These are phyloP conservation scores for Tympanuchus pallidicinctus DNA, from an alignment of 2,113 vertebrate species.

Conservation along the genomic window DNA sequence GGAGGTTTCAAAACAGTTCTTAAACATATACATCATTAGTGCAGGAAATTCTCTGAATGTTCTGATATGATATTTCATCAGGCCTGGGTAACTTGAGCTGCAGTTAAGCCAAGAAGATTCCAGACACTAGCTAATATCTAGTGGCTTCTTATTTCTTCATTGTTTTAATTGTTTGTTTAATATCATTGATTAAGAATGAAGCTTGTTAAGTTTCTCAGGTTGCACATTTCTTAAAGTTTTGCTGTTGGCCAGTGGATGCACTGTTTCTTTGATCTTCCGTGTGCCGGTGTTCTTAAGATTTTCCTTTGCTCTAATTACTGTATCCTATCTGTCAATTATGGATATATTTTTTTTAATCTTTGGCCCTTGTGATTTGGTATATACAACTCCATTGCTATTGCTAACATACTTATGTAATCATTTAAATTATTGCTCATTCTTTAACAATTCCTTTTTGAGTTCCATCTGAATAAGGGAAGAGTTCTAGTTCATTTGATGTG, in stretches of 20 bases:
- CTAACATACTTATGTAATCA: neutral
- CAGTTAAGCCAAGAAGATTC: neutral
- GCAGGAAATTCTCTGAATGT: neutral
- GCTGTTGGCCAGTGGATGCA: neutral
- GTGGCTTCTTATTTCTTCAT: neutral
- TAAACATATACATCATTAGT: neutral
- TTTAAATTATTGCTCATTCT: neutral
- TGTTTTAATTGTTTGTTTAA: neutral
- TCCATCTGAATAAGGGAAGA: neutral
- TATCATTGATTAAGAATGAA: neutral
- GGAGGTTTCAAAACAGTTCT: neutral
- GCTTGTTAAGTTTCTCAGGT: neutral
- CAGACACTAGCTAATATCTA: neutral
- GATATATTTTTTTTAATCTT: neutral
- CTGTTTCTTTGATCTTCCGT: neutral
- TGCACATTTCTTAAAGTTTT: neutral
- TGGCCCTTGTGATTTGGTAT: neutral
- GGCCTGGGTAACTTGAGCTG: neutral
- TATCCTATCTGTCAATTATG: neutral
- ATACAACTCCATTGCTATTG: neutral
- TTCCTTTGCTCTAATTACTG: neutral
- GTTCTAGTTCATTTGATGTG: neutral
- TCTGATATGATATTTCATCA: neutral
- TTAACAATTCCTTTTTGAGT: neutral
- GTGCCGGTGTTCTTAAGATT: neutral